These are phyloP conservation scores for Gallinago media DNA, from an alignment of 2,113 vertebrate species.

Conservation along the genomic window DNA sequence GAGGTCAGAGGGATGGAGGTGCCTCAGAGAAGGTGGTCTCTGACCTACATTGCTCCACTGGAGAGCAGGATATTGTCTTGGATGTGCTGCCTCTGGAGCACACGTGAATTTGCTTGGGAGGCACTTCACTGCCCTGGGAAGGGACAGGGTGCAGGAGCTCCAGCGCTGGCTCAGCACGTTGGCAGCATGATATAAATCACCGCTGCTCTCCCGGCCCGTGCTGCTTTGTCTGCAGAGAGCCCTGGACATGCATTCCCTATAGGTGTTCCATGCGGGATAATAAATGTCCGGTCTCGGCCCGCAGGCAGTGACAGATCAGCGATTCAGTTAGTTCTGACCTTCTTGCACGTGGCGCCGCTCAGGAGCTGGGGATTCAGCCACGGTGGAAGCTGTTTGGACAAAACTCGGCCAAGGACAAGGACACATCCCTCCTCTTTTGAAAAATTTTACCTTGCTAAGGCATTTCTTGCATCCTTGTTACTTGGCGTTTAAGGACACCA, in stretches of 20 bases:
- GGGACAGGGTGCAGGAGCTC: accelerated
- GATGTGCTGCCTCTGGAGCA: not conserved
- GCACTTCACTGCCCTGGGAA: not conserved
- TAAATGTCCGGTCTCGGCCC: accelerated
- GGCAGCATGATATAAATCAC: not conserved
- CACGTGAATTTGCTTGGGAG: not conserved
- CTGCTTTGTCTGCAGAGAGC: not conserved
- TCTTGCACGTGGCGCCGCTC: accelerated
- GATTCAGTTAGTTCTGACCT: not conserved
- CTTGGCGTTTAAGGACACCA: not conserved
- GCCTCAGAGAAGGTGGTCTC: not conserved
- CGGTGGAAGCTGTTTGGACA: not conserved
- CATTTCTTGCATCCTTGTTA: not conserved
- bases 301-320: not conserved
- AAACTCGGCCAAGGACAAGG: not conserved
- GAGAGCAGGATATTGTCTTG: not conserved
- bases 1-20: not conserved
- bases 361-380: not conserved
- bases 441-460: not conserved
- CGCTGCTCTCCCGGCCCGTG: accelerated
- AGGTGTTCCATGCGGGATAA: accelerated
- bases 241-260: accelerated
- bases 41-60: not conserved
- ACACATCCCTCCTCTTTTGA: not conserved
- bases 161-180: not conserved